Evolutionary conservation across 92 coral and sea anemone species (phyloP).

Genomic region (Zoanthus solanderi): DNA sequence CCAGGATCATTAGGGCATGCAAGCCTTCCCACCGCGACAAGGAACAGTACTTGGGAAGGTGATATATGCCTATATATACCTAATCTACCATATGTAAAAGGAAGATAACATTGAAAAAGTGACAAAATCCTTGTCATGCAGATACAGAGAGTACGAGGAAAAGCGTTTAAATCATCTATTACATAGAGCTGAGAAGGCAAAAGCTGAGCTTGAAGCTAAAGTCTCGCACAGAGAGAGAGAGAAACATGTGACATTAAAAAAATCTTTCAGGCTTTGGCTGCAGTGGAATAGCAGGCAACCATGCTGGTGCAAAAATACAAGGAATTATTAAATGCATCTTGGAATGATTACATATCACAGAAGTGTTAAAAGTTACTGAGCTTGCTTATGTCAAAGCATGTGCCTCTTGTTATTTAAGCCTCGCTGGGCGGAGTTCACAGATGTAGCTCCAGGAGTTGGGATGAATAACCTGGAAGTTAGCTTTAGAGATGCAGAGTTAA

Average conservation of each 20-base stretch:
- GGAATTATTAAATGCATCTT: no score
- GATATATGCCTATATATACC: no score
- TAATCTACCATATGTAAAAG: no score
- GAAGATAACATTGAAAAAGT: no score
- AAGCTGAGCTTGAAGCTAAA: not conserved
- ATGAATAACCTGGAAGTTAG: no score
- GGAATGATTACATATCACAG: no score
- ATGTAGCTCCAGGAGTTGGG: no score
- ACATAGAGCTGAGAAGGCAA: slow-evolving; percentile 1
- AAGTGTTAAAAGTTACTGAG: no score
- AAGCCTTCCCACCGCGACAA: slow-evolving; percentile 17
- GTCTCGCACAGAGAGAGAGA: not conserved
- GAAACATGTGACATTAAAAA: not conserved
- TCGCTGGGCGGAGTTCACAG: no score
- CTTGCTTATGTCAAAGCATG: no score
- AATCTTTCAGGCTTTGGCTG: slow-evolving; percentile 7
- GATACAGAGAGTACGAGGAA: not conserved
- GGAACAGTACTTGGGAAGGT: not conserved
- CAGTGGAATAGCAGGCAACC: not conserved
- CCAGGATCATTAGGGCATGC: not conserved
- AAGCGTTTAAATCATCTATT: not conserved
- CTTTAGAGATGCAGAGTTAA: no score
- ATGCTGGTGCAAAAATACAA: not conserved
- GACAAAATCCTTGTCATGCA: slow-evolving; percentile 9
- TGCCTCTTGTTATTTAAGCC: no score